These are phyloP conservation scores for Struthidea cinerea DNA, from an alignment of 2,113 vertebrate genomes.

Conservation along the genomic window DNA sequence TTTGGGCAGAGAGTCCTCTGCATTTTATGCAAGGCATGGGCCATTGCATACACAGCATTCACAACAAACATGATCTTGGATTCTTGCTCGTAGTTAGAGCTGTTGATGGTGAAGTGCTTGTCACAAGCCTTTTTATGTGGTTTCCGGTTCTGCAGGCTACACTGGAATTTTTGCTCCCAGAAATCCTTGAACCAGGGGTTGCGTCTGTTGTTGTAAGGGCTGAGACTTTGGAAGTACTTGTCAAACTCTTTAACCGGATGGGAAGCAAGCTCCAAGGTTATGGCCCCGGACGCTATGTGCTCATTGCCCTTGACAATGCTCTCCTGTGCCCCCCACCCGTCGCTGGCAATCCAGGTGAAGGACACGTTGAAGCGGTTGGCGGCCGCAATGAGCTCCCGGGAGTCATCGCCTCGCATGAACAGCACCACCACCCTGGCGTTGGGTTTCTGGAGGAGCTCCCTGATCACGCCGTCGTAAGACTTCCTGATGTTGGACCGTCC, in stretches of 20 bases:
- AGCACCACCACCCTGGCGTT: conserved; percentile 92
- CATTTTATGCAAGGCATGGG: conserved; percentile 91
- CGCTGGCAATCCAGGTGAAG: conserved; percentile 97
- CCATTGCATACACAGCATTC: conserved; percentile 96
- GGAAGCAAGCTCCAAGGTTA: conserved; percentile 93
- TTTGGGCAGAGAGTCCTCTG: conserved; percentile 90
- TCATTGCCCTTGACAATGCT: conserved; percentile 96
- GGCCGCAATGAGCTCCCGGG: conserved; percentile 89
- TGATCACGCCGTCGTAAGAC: conserved; percentile 91
- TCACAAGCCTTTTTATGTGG: conserved; percentile 77
- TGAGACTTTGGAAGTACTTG: conserved; percentile 88
- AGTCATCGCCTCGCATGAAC: conserved; percentile 92
- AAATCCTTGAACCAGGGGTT: conserved; percentile 98
- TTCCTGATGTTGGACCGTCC: conserved; percentile 93
- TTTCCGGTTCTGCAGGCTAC: conserved; percentile 75
- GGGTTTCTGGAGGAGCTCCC: conserved; percentile 93
- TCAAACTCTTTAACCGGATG: conserved; percentile 90
- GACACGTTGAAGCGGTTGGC: conserved; percentile 90
- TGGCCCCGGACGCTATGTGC: conserved; percentile 88
- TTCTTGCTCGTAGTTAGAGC: conserved; percentile 91
- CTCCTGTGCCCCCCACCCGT: conserved; percentile 97
- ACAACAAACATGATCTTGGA: conserved; percentile 99
- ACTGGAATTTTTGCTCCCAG: conserved; percentile 98
- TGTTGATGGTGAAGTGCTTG: conserved; percentile 83
- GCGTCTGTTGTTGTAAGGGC: conserved; percentile 84